These are phyloP conservation scores for Pteropus rufus DNA, from an alignment of 2,797 vertebrate species.

Conservation along the genomic window DNA sequence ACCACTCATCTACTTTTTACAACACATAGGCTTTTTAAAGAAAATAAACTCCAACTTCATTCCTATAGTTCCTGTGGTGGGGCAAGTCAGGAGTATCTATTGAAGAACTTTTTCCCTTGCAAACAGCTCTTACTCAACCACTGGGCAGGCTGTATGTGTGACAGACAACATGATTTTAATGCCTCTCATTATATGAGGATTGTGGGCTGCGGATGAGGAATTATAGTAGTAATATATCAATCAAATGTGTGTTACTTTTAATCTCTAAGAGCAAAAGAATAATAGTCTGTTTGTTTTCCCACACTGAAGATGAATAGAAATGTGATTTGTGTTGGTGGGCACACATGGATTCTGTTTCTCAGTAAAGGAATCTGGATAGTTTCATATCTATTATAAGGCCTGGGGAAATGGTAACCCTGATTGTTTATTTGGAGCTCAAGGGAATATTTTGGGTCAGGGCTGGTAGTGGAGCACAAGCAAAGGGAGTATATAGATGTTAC, in stretches of 20 bases:
- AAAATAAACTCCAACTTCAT: not conserved
- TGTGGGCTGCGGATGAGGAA: not conserved
- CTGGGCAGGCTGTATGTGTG: not conserved
- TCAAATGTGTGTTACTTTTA: not conserved
- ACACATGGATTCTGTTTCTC: not conserved
- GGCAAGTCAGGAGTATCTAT: not conserved
- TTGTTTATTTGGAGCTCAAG: not conserved
- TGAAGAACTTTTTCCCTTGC: not conserved
- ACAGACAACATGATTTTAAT: not conserved
- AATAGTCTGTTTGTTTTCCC: conserved; percentile 1
- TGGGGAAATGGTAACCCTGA: not conserved
- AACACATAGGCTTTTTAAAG: not conserved
- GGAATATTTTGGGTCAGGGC: not conserved
- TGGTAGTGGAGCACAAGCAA: not conserved
- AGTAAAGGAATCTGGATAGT: not conserved
- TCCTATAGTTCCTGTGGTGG: not conserved
- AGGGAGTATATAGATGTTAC: not conserved
- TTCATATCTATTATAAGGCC: not conserved
- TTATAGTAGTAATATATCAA: not conserved
- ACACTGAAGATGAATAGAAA: not conserved
- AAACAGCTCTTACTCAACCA: not conserved
- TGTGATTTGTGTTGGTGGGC: not conserved
- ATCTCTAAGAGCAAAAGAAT: not conserved
- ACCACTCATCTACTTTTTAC: not conserved
- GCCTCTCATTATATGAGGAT: not conserved